Conservation (phyloP, 1,140 invertebrate species). For the Cotesia vestalis region DNA sequence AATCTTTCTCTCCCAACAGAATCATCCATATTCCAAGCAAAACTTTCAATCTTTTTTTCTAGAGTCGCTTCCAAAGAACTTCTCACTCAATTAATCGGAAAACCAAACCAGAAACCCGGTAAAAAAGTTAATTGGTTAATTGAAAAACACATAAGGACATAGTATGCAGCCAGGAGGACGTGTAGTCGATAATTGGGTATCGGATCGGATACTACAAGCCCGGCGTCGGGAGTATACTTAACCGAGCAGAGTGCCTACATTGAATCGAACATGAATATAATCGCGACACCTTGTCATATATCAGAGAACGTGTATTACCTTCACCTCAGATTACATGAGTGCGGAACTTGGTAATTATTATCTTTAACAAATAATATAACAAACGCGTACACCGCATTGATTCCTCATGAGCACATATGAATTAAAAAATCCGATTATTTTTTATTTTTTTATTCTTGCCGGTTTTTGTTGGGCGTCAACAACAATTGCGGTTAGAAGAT, state of each 20-base stretch:
- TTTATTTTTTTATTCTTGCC: background rate
- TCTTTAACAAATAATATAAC: constrained; percentile 35
- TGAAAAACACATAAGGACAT: background rate
- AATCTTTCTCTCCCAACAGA: too few relatives aligned
- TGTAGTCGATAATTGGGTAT: constrained; percentile 47
- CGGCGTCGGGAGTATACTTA: constrained; percentile 33
- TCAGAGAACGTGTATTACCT: constrained; percentile 33
- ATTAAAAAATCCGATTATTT: background rate
- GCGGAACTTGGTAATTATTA: constrained; percentile 40
- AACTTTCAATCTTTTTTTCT: too few relatives aligned
- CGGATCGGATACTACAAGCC: constrained; percentile 40
- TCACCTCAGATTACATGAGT: constrained; percentile 39
- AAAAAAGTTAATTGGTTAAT: background rate
- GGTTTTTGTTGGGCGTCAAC: too few relatives aligned
- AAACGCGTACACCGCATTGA: too few relatives aligned
- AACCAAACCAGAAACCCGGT: too few relatives aligned
- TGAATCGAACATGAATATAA: constrained; percentile 35
- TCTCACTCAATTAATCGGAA: too few relatives aligned
- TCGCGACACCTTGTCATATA: constrained; percentile 41
- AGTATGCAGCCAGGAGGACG: constrained; percentile 26
- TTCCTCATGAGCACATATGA: background rate
- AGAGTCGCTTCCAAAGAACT: too few relatives aligned
- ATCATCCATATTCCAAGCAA: too few relatives aligned
- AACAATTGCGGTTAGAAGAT: too few relatives aligned
- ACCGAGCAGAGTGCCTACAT: constrained; percentile 11